Evolutionary conservation across 2,797 vertebrate species (phyloP).

Genomic region (Catharus ustulatus): DNA sequence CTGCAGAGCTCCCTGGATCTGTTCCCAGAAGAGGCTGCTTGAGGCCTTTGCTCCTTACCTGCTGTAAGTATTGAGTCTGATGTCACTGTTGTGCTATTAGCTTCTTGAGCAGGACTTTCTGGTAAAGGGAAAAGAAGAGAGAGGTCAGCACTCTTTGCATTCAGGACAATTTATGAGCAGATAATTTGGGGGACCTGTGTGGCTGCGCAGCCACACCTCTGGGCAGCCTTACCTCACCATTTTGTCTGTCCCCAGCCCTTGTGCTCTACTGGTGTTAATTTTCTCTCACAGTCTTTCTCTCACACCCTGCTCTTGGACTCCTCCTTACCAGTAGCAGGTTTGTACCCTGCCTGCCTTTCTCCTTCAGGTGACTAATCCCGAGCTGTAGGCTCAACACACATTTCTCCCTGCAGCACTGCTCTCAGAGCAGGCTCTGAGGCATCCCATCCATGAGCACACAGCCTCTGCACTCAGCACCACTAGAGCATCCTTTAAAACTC

Average conservation of each 20-base stretch:
- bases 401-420: not conserved
- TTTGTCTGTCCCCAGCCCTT: accelerated
- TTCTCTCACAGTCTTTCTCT: accelerated
- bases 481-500: not conserved
- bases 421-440: accelerated
- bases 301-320: accelerated
- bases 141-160: no score
- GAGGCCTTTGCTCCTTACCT: not conserved
- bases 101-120: accelerated
- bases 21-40: not conserved
- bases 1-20: no score
- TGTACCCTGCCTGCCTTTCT: not conserved
- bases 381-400: not conserved
- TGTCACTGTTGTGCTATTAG: accelerated
- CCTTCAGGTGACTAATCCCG: accelerated
- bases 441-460: accelerated
- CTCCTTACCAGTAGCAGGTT: accelerated
- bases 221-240: not conserved
- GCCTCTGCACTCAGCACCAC: accelerated
- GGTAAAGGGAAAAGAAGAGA: not conserved
- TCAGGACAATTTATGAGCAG: no score
- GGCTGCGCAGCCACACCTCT: not conserved
- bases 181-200: accelerated
- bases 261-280: not conserved
- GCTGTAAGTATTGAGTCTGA: accelerated